A percentile compares a stretch with the other conserved stretches of the same genome.
Evolutionary conservation across 1,140 invertebrate genomes (phyloP).

Genomic region (Choristoneura fumiferana): DNA sequence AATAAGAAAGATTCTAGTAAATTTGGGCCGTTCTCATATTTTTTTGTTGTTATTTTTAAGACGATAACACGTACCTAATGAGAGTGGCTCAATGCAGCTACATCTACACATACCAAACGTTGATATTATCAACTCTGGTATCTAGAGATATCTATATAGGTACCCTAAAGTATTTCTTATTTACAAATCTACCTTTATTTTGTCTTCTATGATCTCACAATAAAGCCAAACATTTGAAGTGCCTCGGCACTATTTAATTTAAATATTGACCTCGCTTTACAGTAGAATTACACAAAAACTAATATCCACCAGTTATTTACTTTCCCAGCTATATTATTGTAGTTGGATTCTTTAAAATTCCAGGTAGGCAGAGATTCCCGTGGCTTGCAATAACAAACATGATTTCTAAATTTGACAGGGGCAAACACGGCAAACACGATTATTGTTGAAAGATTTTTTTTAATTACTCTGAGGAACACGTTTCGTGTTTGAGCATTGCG

Average conservation of each 20-base stretch:
- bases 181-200: not conserved
- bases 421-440: conserved; percentile 48
- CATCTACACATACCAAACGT: too few species aligned
- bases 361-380: conserved; percentile 43
- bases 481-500: conserved; percentile 39
- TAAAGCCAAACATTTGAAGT: conserved; percentile 8
- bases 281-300: conserved; percentile 26
- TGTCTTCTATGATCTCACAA: conserved; percentile 8
- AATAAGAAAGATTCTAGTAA: too few species aligned
- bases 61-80: too few species aligned
- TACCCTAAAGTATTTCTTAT: too few species aligned
- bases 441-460: conserved; percentile 37
- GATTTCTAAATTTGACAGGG: conserved; percentile 36
- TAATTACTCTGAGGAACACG: conserved; percentile 42
- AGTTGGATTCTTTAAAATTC: conserved; percentile 49
- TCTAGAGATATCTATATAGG: too few species aligned
- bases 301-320: conserved; percentile 37
- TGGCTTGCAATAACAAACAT: conserved; percentile 45
- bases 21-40: too few species aligned
- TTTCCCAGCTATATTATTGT: conserved; percentile 56
- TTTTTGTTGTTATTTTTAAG: too few species aligned
- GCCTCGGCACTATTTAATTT: conserved; percentile 27
- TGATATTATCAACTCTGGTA: too few species aligned
- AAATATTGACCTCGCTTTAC: conserved; percentile 34
- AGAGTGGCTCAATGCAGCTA: too few species aligned